Evolutionary conservation across 2,113 vertebrate species (phyloP).

Genomic region (Benitochromis conjunctus): DNA sequence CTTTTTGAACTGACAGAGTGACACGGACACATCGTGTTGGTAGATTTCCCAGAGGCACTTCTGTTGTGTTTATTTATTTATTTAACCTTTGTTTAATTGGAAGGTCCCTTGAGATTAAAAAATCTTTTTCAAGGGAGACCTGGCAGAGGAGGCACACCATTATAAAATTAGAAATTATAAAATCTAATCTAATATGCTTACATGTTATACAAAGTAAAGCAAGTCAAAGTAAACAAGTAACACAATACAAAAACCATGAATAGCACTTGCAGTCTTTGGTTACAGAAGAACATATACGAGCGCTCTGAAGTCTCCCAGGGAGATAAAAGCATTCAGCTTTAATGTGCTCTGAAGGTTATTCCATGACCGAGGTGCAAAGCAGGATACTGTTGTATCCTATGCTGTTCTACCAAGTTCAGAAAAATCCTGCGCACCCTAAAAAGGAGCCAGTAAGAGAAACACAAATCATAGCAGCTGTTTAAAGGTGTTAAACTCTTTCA

Average conservation of each 20-base stretch:
- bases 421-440: not conserved
- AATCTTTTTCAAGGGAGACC: not conserved
- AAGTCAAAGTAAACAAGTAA: not conserved
- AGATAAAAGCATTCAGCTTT: not conserved
- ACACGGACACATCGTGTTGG: slow-evolving; percentile 11
- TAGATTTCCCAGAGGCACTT: slow-evolving; percentile 18
- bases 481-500: not conserved
- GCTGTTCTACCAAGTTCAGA: not conserved
- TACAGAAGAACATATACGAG: not conserved
- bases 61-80: not conserved
- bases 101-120: not conserved
- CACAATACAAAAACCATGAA: not conserved
- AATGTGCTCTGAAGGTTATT: not conserved
- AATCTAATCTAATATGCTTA: not conserved
- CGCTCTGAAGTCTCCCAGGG: not conserved
- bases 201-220: not conserved
- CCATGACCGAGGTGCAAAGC: not conserved
- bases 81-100: not conserved
- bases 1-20: slow-evolving; percentile 10
- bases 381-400: not conserved
- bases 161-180: not conserved
- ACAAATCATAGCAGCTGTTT: not conserved
- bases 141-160: not conserved
- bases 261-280: not conserved
- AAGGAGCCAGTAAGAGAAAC: not conserved